Evolutionary conservation across 2,797 vertebrate species (phyloP).

Genomic region (Cynopterus sphinx): DNA sequence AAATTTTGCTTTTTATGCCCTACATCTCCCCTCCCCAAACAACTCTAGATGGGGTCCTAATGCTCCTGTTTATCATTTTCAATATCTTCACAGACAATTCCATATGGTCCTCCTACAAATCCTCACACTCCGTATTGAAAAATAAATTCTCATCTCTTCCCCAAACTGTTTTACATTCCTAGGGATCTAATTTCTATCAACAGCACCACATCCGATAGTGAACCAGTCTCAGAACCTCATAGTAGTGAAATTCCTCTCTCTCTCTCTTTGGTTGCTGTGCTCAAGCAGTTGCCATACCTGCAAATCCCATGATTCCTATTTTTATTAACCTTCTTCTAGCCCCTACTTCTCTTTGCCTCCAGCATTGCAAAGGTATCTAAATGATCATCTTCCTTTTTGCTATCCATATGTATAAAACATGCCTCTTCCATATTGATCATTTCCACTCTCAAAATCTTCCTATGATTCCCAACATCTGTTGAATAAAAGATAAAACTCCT

Average conservation of each 20-base stretch:
- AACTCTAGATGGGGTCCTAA: not conserved
- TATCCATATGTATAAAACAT: not conserved
- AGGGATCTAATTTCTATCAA: not conserved
- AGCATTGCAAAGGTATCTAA: not conserved
- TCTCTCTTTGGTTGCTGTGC: no score
- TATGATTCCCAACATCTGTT: not conserved
- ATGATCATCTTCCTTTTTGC: not conserved
- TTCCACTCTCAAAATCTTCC: not conserved
- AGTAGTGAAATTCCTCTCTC: not conserved
- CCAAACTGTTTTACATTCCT: not conserved
- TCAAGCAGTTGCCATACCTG: not conserved
- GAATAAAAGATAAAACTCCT: not conserved
- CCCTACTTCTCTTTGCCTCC: not conserved
- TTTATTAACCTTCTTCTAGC: not conserved
- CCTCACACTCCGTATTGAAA: not conserved
- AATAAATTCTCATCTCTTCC: not conserved
- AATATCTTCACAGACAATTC: not conserved
- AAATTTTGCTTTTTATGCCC: not conserved
- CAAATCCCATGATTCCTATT: not conserved
- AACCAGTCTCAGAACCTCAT: not conserved
- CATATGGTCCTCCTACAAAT: not conserved
- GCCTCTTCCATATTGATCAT: not conserved
- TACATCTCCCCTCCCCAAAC: not conserved
- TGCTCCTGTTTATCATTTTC: not conserved
- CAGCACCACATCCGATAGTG: not conserved